Conservation (phyloP, 2,888 invertebrate genomes). For the Plusia festucae region DNA sequence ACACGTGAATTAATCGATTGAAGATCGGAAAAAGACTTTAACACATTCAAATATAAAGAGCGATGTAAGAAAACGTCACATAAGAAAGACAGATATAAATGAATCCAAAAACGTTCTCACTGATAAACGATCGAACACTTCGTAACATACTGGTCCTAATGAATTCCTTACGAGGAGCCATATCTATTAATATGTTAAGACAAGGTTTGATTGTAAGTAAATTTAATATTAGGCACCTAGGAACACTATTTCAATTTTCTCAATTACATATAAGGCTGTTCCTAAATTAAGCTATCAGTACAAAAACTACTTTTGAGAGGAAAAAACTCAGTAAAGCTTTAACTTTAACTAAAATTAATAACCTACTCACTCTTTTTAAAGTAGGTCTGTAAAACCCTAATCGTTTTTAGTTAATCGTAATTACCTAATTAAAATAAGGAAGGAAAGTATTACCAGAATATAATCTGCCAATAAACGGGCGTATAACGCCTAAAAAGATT, state of each 20-base stretch:
- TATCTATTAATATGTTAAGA: neutral
- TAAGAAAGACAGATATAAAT: constrained; percentile 62
- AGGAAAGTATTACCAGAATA: constrained; percentile 12
- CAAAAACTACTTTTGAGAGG: neutral
- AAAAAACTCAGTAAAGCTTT: constrained; percentile 21
- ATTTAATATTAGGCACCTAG: neutral
- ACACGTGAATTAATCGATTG: constrained; percentile 12
- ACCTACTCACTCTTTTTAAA: constrained; percentile 3
- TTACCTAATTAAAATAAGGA: too few relatives aligned
- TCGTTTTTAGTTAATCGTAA: neutral
- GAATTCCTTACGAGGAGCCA: constrained; percentile 29
- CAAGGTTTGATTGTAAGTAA: neutral
- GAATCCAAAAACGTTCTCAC: constrained; percentile 53
- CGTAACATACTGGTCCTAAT: constrained; percentile 32
- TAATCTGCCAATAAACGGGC: constrained; percentile 2
- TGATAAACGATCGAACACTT: constrained; percentile 57
- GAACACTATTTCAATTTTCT: neutral
- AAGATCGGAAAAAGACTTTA: constrained; percentile 27
- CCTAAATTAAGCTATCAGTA: neutral
- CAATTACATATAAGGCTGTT: neutral
- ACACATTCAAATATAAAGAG: constrained; percentile 47
- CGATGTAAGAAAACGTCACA: constrained; percentile 51
- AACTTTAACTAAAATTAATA: constrained; percentile 25
- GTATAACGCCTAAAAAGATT: constrained; percentile 1
- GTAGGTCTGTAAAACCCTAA: neutral